Base-by-base conservation (phyloP, 2,888 invertebrate genomes). In the Leucoptera coffeella region DNA sequence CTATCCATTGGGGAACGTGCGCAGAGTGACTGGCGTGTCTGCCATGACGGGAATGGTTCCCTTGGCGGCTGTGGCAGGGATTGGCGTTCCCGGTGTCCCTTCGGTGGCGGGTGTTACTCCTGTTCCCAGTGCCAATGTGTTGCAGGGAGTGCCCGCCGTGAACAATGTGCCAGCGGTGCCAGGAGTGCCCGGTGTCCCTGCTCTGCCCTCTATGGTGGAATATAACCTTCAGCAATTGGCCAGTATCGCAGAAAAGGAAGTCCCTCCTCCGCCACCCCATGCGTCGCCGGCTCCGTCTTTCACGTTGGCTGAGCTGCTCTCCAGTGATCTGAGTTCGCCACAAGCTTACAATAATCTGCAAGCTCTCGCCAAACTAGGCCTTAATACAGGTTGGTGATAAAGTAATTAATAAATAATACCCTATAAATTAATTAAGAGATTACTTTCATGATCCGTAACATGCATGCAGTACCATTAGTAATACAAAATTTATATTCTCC, bases 291-390 rank as follows among this genome's bases (percentile, higher is more conserved):
- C 80, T 55, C 78, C 80, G 33, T 74, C 79, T 36, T 85, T 88
- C 39, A 85, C 80, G 30, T 59, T 89, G 35, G 83, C 85, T 5
- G 88, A 90, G 50, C 64, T 89, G 29, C 74, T 89, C 29, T 78
- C 80, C 31, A 85, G 85, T 11, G 83, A 83, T 43, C 53, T 78
- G 4, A 77, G 72, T 39, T 76, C 77, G 1, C 80, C 80, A 39
- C 82, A 85, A 42, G 88, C 90, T 8, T 81, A 88, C 41, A 88
- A 87, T 56, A 93, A 92, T 62, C 72, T 93, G 36, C 89, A 92
- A 48, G 90, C 89, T 14, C 77, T 93, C 31, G 90, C 90, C 31
- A 92, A 92, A 57, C 74, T 92, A 29, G 90, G 90, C 44, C 56
- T 82, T 26, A 78, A 77, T 42, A 74, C 78, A 43, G 81, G 82